A percentile compares a stretch with the other conserved stretches of the same genome.
phyloP scores from a whole-genome alignment of 2,888 invertebrate species.

The Dascillus cervinus region DNA sequence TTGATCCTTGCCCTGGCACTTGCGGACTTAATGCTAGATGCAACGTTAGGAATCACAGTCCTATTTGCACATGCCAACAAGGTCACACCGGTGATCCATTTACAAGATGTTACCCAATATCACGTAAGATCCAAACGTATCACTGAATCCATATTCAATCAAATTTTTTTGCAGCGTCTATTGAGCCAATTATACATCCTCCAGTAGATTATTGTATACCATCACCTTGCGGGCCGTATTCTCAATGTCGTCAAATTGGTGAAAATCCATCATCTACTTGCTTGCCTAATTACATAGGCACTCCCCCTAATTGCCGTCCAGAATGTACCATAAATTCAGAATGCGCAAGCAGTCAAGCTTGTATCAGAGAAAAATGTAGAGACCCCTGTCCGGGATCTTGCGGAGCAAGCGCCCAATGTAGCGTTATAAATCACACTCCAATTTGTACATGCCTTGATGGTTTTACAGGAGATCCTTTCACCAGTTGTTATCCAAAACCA shows the following conservation, averaged over 20 bases:
- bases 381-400: constrained; percentile 82
- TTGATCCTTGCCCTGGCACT: constrained; percentile 47
- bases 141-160: background rate
- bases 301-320: constrained; percentile 53
- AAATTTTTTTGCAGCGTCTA: constrained; percentile 16
- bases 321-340: constrained; percentile 60
- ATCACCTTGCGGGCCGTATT: constrained; percentile 41
- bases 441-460: constrained; percentile 64
- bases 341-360: constrained; percentile 66
- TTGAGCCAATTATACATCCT: constrained; percentile 15
- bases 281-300: constrained; percentile 57
- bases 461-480: constrained; percentile 68
- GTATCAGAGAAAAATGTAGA: constrained; percentile 65
- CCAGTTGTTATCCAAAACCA: constrained; percentile 41
- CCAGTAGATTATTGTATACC: constrained; percentile 35
- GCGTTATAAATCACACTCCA: constrained; percentile 66
- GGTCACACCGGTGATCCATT: constrained; percentile 65
- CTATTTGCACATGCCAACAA: constrained; percentile 55
- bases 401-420: constrained; percentile 64
- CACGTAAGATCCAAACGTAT: constrained; percentile 9
- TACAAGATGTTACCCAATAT: constrained; percentile 28
- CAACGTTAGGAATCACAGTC: constrained; percentile 48
- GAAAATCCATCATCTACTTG: constrained; percentile 69
- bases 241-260: constrained; percentile 57
- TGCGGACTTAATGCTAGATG: constrained; percentile 51